Evolutionary conservation across 2,888 invertebrate genomes (phyloP), one percentile per base, ranked within the genome.

Genomic region (Acanthopleura granulata): DNA sequence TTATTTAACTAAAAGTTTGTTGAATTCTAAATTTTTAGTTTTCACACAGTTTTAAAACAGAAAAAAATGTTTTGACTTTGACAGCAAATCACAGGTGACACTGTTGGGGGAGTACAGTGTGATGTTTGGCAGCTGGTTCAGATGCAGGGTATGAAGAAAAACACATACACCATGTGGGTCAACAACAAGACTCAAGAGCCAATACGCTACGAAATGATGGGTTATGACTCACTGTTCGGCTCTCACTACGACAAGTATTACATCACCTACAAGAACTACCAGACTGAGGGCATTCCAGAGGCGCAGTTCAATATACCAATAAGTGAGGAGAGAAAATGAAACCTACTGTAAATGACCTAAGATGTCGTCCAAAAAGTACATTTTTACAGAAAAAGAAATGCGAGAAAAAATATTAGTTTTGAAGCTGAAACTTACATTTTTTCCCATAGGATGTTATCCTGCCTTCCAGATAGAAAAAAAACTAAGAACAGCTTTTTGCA

Each of bases 181-280:
- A 69, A 72, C 29, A 69, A 76, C 0, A 73, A 72, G 0, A 71
- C 70, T 0, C 40, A 75, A 51, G 76, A 82, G 78, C 93, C 95
- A 14, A 93, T 96, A 69, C 93, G 93, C 78, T 98, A 97, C 89
- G 96, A 97, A 91, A 98, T 98, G 98, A 94, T 94, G 87, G 98
- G 98, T 0, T 98, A 93, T 90, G 97, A 98, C 90, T 93, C 94
- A 0, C 92, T 98, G 0, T 92, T 98, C n/a, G 97, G 97, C 0
- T 97, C 97, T 0, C 98, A 98, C 90, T 98, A 95, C 88, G 98
- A 98, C 90, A 97, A 97, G 90, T 98, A 98, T 88, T 95, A 95
- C 89, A 89, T 98, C 72, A 94, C 94, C 69, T 98, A 98, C 86
- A 95, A 95, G 62, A 93, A 93, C 70, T 89, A 78, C 77, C 57